These are phyloP conservation scores for Enhydra lutris DNA, from an alignment of 2,113 vertebrate species.

Conservation along the genomic window DNA sequence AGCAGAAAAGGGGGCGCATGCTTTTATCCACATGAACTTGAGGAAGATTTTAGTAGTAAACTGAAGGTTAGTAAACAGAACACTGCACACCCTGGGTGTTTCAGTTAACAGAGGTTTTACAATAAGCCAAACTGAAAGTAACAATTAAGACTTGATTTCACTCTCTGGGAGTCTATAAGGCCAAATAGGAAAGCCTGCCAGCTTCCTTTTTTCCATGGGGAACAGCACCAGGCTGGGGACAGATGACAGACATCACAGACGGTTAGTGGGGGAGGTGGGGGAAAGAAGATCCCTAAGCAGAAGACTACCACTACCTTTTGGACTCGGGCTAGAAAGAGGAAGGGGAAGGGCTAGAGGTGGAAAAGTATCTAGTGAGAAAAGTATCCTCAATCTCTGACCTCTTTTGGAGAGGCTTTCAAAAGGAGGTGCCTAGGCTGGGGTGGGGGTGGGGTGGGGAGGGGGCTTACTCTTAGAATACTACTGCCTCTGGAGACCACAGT, in stretches of 20 bases:
- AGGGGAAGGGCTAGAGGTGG: accelerated
- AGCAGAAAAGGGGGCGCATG: background rate
- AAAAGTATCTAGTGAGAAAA: background rate
- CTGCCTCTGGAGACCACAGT: background rate
- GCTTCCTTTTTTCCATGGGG: background rate
- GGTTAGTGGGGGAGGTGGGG: background rate
- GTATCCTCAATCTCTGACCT: background rate
- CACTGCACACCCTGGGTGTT: background rate
- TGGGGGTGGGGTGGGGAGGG: too few species aligned
- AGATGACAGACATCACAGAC: background rate
- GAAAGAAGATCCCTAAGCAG: background rate
- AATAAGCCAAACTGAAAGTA: background rate
- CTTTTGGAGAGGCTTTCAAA: background rate
- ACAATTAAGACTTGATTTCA: background rate
- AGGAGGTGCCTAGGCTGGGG: background rate
- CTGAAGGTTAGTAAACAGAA: background rate
- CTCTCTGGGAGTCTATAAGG: background rate
- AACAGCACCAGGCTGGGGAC: background rate
- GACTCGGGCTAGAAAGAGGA: background rate
- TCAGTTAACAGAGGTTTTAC: background rate
- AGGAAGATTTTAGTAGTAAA: background rate
- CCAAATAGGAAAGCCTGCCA: background rate
- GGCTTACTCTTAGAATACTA: background rate
- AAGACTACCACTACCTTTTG: background rate
- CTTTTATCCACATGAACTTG: background rate